Percentiles rank a stretch among this genome's conserved stretches.
Evolutionary conservation across 2,797 vertebrate genomes (phyloP).

Genomic region (Hemitrygon akajei): DNA sequence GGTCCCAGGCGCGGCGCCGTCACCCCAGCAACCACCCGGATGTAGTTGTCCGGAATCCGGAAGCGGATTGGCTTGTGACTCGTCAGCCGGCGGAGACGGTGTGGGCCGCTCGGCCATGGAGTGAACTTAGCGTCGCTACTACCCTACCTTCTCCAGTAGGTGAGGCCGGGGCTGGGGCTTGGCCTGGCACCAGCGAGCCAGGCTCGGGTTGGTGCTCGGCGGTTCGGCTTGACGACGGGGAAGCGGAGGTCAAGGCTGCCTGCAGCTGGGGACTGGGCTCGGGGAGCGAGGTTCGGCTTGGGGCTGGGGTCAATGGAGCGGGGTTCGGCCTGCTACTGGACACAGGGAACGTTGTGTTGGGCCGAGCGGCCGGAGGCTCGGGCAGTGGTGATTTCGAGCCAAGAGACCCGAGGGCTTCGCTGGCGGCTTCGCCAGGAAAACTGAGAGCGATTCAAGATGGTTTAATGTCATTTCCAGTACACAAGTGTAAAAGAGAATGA

Average conservation of each 20-base stretch:
- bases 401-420: constrained; percentile 33
- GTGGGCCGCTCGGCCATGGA: background rate
- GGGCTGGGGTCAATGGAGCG: constrained; percentile 18
- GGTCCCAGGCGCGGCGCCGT: background rate
- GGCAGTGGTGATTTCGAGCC: background rate
- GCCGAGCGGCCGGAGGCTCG: too few species aligned
- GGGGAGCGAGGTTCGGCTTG: constrained; percentile 23
- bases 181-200: accelerated
- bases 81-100: background rate
- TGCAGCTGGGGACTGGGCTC: too few species aligned
- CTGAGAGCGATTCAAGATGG: background rate
- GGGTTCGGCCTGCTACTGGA: constrained; percentile 6
- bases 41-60: background rate
- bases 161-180: accelerated
- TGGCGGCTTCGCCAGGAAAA: constrained; percentile 32
- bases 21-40: constrained; percentile 1
- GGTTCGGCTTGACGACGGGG: background rate
- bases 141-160: background rate
- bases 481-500: too few species aligned
- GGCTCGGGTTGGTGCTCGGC: accelerated
- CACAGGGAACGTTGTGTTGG: background rate
- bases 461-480: too few species aligned
- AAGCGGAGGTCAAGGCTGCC: too few species aligned
- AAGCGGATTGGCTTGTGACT: background rate
- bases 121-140: background rate